A percentile compares a stretch with the other conserved stretches of the same genome.
phyloP scores from a whole-genome alignment of 2,113 vertebrate genomes.

The Notechis scutatus region DNA sequence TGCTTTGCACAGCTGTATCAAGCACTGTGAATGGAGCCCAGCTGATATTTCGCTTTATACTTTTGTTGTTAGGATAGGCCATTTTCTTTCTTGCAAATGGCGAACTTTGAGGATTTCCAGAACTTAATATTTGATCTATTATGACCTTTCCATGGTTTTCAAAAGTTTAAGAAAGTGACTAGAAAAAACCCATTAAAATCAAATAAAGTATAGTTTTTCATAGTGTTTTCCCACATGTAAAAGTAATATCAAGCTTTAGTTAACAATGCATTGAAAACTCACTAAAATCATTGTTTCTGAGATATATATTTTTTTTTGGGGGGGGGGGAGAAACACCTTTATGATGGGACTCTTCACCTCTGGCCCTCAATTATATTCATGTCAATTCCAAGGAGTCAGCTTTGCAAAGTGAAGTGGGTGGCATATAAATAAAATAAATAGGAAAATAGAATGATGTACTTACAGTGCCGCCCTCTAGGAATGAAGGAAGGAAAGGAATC shows the following conservation, averaged over 20 bases:
- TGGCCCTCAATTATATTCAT: not conserved
- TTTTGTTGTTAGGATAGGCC: not conserved
- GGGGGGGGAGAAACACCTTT: not conserved
- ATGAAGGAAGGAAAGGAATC: constrained; percentile 72
- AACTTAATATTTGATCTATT: not conserved
- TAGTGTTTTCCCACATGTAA: not conserved
- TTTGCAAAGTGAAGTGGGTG: not conserved
- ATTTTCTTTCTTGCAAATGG: not conserved
- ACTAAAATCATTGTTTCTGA: not conserved
- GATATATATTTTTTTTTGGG: not conserved
- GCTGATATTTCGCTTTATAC: not conserved
- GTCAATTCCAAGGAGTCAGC: not conserved
- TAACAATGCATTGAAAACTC: not conserved
- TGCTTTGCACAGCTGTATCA: not conserved
- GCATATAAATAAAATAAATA: not conserved
- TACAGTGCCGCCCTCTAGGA: constrained; percentile 73
- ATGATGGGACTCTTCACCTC: not conserved
- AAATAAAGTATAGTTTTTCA: not conserved
- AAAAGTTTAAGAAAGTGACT: not conserved
- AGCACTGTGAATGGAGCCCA: not conserved
- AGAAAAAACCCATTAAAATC: not conserved
- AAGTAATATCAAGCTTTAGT: not conserved
- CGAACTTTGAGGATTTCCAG: not conserved
- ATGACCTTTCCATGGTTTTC: not conserved
- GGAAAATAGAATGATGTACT: constrained; percentile 42